Percentiles rank a stretch among this genome's conserved stretches.
Conservation (phyloP, 2,797 vertebrate species). For the Picus viridis region DNA sequence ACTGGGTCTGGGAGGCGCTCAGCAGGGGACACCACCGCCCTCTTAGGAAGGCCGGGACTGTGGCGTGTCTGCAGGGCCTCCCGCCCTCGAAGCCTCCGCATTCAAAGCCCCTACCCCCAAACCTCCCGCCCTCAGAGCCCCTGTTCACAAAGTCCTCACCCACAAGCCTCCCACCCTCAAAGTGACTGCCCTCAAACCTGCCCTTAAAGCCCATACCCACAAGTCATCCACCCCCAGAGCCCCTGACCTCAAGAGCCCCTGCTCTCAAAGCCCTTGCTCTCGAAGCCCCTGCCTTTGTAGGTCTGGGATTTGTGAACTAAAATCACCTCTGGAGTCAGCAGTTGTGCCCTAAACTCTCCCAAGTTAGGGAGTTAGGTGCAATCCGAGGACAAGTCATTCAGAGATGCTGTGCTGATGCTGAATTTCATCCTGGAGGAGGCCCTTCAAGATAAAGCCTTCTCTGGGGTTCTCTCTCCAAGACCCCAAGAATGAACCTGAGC, state of each 20-base stretch:
- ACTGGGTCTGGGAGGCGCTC: background rate
- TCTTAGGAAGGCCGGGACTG: no score
- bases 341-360: background rate
- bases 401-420: background rate
- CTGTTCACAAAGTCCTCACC: no score
- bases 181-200: background rate
- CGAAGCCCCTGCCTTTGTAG: no score
- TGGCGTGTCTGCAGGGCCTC: rapidly evolving
- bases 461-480: background rate
- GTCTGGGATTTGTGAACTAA: background rate
- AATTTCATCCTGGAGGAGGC: background rate
- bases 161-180: no score
- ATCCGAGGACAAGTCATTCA: background rate
- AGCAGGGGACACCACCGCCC: no score
- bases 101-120: no score
- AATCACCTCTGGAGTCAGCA: background rate
- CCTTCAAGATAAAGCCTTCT: background rate
- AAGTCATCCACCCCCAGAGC: no score
- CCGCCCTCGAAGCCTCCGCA: background rate
- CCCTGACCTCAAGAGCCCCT: no score
- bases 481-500: background rate
- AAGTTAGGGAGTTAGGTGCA: background rate
- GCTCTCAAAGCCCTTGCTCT: no score
- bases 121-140: no score
- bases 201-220: no score